Conservation (phyloP, 2,113 vertebrate genomes). For the Murina feae region DNA sequence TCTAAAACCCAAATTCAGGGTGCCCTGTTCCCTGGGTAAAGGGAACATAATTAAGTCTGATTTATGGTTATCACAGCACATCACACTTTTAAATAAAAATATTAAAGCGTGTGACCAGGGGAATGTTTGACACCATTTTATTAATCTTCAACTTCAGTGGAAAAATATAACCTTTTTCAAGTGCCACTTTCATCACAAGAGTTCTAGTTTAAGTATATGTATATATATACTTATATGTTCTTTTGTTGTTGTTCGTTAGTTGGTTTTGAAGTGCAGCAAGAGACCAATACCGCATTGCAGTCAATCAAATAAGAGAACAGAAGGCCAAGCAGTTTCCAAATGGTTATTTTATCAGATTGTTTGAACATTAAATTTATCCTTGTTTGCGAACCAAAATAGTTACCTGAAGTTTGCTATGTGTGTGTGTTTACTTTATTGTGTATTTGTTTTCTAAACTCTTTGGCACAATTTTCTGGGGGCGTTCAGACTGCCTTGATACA, state of each 20-base stretch:
- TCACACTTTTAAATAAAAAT: conserved; percentile 56
- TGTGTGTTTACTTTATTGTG: conserved; percentile 66
- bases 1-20: conserved; percentile 53
- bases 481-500: conserved; percentile 79
- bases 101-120: conserved; percentile 56
- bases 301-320: conserved; percentile 82
- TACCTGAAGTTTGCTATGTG: conserved; percentile 78
- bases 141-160: conserved; percentile 94
- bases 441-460: conserved; percentile 83
- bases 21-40: conserved; percentile 58
- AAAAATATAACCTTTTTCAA: conserved; percentile 99
- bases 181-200: conserved; percentile 85
- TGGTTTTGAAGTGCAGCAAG: conserved; percentile 86
- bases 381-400: conserved; percentile 80
- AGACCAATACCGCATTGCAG: conserved; percentile 80
- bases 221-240: conserved; percentile 60
- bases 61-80: conserved; percentile 55
- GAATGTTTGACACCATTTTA: conserved; percentile 96
- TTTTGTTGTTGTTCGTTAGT: conserved; percentile 73
- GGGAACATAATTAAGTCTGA: conserved; percentile 42
- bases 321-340: conserved; percentile 84
- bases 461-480: conserved; percentile 88
- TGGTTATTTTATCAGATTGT: conserved; percentile 80
- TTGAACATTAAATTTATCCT: conserved; percentile 80
- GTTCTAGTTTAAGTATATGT: conserved; percentile 77